These are phyloP conservation scores for Macrophya annulata DNA, from an alignment of 2,888 invertebrate species.

Conservation along the genomic window DNA sequence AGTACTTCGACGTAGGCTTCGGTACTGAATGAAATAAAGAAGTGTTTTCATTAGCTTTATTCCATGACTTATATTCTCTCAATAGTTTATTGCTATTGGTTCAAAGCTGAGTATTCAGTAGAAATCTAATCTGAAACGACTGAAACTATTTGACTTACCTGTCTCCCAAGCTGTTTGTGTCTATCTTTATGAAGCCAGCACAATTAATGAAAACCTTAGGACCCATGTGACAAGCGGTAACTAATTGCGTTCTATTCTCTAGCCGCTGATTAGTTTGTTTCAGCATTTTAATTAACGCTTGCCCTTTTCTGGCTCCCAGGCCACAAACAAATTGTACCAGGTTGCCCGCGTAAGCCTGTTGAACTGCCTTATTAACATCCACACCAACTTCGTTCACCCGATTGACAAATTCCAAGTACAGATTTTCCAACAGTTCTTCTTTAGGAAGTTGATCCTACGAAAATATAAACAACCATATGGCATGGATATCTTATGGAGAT, in stretches of 20 bases:
- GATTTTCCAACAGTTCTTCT: slow-evolving; percentile 92
- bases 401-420: slow-evolving; percentile 95
- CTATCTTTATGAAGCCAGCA: slow-evolving; percentile 99
- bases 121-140: slow-evolving; percentile 4
- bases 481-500: background rate
- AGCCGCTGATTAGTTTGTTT: slow-evolving; percentile 95
- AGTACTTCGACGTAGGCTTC: slow-evolving; percentile 97
- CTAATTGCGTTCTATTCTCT: slow-evolving; percentile 97
- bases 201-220: slow-evolving; percentile 99
- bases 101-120: background rate
- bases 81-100: background rate
- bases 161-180: slow-evolving; percentile 96
- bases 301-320: slow-evolving; percentile 96
- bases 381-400: slow-evolving; percentile 99
- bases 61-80: background rate
- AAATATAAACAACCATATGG: background rate
- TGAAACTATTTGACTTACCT: slow-evolving; percentile 75
- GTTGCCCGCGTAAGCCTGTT: slow-evolving; percentile 93
- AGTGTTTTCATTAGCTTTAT: background rate
- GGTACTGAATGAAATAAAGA: slow-evolving; percentile 82
- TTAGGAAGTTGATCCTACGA: slow-evolving; percentile 89
- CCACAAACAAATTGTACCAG: slow-evolving; percentile 98
- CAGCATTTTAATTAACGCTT: slow-evolving; percentile 91
- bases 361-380: slow-evolving; percentile 96
- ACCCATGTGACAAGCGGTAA: slow-evolving; percentile 98